Percentiles rank a stretch among this genome's conserved stretches.
phyloP scores from a whole-genome alignment of 2,888 invertebrate species.

The Hirtodrosophila cameraria region DNA sequence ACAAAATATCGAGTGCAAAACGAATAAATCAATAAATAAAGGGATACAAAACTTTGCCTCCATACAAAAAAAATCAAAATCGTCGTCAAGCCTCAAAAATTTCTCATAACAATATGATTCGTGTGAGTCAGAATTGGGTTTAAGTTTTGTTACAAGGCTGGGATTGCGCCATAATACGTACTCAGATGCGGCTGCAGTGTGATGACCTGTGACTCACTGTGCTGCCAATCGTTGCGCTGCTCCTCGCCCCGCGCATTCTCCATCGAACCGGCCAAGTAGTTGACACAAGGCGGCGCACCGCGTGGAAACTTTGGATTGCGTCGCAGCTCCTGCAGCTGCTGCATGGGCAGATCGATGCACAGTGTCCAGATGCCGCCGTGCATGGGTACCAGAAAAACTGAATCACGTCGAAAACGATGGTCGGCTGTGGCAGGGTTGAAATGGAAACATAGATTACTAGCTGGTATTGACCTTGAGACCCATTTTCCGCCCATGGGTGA shows the following conservation, averaged over 20 bases:
- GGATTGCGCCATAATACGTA: constrained; percentile 83
- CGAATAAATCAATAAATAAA: constrained; percentile 38
- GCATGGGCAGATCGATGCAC: constrained; percentile 92
- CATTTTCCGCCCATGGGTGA: too few species aligned
- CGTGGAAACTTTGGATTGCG: constrained; percentile 82
- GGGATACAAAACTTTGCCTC: constrained; percentile 34
- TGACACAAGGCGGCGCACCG: constrained; percentile 89
- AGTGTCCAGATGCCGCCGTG: constrained; percentile 96
- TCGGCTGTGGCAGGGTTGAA: constrained; percentile 81
- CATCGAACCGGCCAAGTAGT: constrained; percentile 90
- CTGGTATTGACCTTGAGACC: too few species aligned
- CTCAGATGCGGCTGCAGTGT: constrained; percentile 84
- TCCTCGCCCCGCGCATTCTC: constrained; percentile 89
- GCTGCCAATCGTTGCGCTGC: constrained; percentile 91
- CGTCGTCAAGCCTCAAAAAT: not conserved
- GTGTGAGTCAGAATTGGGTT: constrained; percentile 15
- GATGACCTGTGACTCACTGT: constrained; percentile 87
- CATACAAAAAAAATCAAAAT: constrained; percentile 13
- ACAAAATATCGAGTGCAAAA: constrained; percentile 17
- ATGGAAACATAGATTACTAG: not conserved
- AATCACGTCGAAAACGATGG: constrained; percentile 83
- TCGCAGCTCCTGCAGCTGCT: constrained; percentile 87
- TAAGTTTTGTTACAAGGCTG: constrained; percentile 28
- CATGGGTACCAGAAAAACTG: constrained; percentile 92
- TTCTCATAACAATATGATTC: not conserved